Base-by-base conservation (phyloP, 2,888 invertebrate species). In the Antitype chi region DNA sequence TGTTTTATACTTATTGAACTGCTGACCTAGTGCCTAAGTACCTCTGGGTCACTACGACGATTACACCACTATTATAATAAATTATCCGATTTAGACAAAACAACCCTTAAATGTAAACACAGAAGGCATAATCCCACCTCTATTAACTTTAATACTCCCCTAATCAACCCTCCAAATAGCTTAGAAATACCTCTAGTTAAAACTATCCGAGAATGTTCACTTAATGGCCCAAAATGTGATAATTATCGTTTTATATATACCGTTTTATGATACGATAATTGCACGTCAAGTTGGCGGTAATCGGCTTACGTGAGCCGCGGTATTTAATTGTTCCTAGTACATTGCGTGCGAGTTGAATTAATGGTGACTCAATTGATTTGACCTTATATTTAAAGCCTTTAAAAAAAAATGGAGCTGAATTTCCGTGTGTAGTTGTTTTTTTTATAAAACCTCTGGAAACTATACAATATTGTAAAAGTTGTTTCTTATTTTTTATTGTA, bases 231-330 rank as follows among this genome's bases (percentile, higher is more conserved):
- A 60, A 68, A 85, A 78, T 71, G 55, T 52, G 28, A 74, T 64
- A 57, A 70, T 72, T 47, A 74, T 76, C 47, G 66, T 72, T 64
- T 74, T 43, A 74, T 76, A 76, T 79, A 74, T n/a, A 70, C 28
- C 53, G 59, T 49, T 75, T 59, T 68, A 77, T 57, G 72, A 73
- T 62, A 81, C 55, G 74, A 59, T 69, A 83, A 85, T 83, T 77
- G 57, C 28, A 5, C 60, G 59, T 67, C 63, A 53, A 79, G 63
- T 78, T 52, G 55, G 13, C 13, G 47, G 55, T 76, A 79, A 72
- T 72, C 74, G 60, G 69, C 52, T 82, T 25, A 66, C 74, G 67
- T 70, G 79, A 23, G 60, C 74, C 32, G 68, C 32, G 28, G 62
- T 49, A 32, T 74, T 64, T 74, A 66, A 82, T 72, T 72, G 84